Conservation (phyloP, 2,888 invertebrate genomes). For the Oscheius sp. region DNA sequence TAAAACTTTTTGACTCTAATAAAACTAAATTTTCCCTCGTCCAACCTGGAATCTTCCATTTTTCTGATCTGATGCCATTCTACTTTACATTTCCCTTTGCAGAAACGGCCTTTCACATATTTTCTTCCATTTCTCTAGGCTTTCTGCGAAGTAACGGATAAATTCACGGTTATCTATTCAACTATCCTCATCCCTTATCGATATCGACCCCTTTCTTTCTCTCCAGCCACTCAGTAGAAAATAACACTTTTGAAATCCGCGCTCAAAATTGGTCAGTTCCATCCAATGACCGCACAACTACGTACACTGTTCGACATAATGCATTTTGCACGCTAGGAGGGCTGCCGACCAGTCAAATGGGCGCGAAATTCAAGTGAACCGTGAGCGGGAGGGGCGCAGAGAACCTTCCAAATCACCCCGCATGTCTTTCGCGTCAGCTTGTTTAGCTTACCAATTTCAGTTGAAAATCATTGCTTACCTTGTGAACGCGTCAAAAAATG, state of each 20-base stretch:
- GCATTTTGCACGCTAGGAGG: not conserved
- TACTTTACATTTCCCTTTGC: no score
- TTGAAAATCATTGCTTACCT: no score
- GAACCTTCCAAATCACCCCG: conserved; percentile 23
- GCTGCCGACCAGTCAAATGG: conserved; percentile 17
- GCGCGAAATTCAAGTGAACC: conserved; percentile 27
- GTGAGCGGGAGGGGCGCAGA: conserved; percentile 10
- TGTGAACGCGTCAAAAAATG: not conserved
- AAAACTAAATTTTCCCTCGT: no score
- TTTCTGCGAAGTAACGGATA: no score
- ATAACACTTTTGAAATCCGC: not conserved
- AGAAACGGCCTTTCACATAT: no score
- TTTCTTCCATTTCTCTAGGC: no score
- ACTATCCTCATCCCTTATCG: no score
- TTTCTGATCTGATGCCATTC: no score
- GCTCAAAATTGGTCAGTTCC: not conserved
- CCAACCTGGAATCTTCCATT: no score
- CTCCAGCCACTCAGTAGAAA: not conserved
- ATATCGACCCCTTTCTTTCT: not conserved
- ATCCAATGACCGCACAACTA: conserved; percentile 13
- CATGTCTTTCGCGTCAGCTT: not conserved
- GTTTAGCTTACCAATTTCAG: not conserved
- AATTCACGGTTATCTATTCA: no score
- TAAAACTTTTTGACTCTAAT: no score
- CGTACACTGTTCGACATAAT: not conserved